Evolutionary conservation across 2,888 invertebrate genomes (phyloP), one percentile per base, ranked within the genome.

Genomic region (Rhaphigaster nebulosa): DNA sequence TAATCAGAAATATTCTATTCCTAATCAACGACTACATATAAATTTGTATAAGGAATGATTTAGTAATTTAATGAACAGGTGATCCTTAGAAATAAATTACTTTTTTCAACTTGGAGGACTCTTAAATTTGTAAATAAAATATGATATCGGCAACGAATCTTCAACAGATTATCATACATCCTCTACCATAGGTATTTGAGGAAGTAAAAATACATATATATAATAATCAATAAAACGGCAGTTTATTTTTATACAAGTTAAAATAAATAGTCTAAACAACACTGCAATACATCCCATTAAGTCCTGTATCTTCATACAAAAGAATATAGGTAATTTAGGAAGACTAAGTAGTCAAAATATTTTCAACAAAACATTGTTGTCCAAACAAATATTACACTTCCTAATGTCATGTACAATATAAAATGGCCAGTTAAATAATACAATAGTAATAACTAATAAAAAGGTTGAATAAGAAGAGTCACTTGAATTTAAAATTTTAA

Each of bases 401-500:
- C 3, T 29, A 65, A 65, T 29, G 8, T 29, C 23, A 76, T 8
- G 29, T 18, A 76, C 20, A 76, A 20, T 38, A 38, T 6, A 29
- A 65, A 76, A 76, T 34, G 38, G 20, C 23, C 15, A 23, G 20
- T 34, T 76, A 38, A 38, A 20, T 76, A 76, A 76, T 76, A 76
- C 34, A 76, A 76, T 5, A 65, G 26, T 34, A 29, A 34, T 76
- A 29, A 29, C 29, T 76, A 76, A 65, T 29, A 76, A 76, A n/a
- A 38, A 38, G 34, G 70, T 38, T 50, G 5, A 84, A 15, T 45
- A 50, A 84, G 18, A 45, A 84, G 4, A 84, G 45, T 84, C 84
- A 45, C 34, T 84, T 76, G 54, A 52, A 89, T 89, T 80, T 89
- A 89, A 65, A 65, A 76, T 76, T 76, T 89, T 70, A 89, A 89